Conservation (phyloP, 2,113 vertebrate genomes). For the Neogale vison region DNA sequence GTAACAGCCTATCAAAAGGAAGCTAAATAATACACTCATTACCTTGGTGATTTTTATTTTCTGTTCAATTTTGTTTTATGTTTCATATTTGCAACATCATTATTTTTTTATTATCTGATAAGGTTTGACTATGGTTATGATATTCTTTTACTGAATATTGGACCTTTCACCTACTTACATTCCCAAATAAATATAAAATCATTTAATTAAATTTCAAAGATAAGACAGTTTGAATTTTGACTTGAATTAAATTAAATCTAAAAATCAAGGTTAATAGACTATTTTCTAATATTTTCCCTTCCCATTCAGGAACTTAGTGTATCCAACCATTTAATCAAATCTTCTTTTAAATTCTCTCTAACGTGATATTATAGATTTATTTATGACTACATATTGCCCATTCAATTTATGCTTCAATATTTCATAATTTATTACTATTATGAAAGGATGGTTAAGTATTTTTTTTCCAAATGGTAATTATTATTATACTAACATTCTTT, state of each 20-base stretch:
- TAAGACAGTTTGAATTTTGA: slow-evolving; percentile 44
- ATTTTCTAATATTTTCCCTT: slow-evolving; percentile 43
- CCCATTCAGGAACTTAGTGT: neutral
- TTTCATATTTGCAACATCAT: neutral
- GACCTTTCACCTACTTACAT: slow-evolving; percentile 31
- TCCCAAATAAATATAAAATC: slow-evolving; percentile 53
- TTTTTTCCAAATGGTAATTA: slow-evolving; percentile 44
- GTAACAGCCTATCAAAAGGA: neutral
- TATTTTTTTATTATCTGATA: slow-evolving; percentile 24
- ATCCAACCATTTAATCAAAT: slow-evolving; percentile 59
- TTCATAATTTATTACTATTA: slow-evolving; percentile 58
- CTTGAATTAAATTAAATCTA: slow-evolving; percentile 52
- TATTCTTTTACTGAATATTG: slow-evolving; percentile 11
- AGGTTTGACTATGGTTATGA: neutral
- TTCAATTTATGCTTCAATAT: slow-evolving; percentile 59
- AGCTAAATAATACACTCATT: neutral
- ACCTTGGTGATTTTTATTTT: neutral
- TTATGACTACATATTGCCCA: slow-evolving; percentile 55
- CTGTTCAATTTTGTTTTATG: neutral
- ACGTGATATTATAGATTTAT: slow-evolving; percentile 72
- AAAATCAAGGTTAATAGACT: slow-evolving; percentile 62
- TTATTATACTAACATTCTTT: slow-evolving; percentile 55
- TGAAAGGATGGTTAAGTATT: slow-evolving; percentile 48
- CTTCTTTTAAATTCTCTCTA: slow-evolving; percentile 62
- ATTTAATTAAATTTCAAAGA: slow-evolving; percentile 54